phyloP scores from a whole-genome alignment of 2,888 invertebrate genomes.

The Spisula solida region DNA sequence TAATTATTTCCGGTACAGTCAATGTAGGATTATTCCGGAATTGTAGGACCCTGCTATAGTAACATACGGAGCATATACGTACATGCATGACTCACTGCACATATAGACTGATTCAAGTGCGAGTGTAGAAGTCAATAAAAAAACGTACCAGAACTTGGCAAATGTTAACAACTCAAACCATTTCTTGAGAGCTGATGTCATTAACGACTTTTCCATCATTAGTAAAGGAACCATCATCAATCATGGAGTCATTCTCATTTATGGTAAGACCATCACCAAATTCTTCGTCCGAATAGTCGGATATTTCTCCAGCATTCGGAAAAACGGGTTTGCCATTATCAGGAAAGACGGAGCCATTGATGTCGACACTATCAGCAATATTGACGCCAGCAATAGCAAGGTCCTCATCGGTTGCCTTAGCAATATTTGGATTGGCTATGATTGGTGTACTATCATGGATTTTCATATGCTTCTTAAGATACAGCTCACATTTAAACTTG shows the following conservation, averaged over 20 bases:
- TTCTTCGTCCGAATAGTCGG: conserved; percentile 48
- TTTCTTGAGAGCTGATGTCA: neutral
- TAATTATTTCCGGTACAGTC: too few species aligned
- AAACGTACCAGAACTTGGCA: too few species aligned
- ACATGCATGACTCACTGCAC: too few species aligned
- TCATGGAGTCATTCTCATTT: neutral
- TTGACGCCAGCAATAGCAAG: conserved; percentile 34
- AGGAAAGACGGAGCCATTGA: neutral
- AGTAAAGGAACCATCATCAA: neutral
- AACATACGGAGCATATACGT: too few species aligned
- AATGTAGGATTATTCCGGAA: too few species aligned
- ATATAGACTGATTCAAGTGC: too few species aligned
- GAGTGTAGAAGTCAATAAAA: too few species aligned
- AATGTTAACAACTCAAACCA: neutral
- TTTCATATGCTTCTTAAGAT: conserved; percentile 70
- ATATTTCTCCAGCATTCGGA: conserved; percentile 55
- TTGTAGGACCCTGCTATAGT: too few species aligned
- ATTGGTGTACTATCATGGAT: conserved; percentile 64
- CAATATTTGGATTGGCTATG: conserved; percentile 52
- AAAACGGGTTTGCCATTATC: conserved; percentile 48
- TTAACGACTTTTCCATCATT: neutral
- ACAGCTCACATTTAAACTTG: conserved; percentile 71
- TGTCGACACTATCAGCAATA: conserved; percentile 20
- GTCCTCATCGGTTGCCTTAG: conserved; percentile 44
- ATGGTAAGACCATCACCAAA: neutral